A percentile compares a stretch with the other conserved stretches of the same genome.
Evolutionary conservation across 2,113 vertebrate species (phyloP).

Genomic region (Hirundichthys speculiger): DNA sequence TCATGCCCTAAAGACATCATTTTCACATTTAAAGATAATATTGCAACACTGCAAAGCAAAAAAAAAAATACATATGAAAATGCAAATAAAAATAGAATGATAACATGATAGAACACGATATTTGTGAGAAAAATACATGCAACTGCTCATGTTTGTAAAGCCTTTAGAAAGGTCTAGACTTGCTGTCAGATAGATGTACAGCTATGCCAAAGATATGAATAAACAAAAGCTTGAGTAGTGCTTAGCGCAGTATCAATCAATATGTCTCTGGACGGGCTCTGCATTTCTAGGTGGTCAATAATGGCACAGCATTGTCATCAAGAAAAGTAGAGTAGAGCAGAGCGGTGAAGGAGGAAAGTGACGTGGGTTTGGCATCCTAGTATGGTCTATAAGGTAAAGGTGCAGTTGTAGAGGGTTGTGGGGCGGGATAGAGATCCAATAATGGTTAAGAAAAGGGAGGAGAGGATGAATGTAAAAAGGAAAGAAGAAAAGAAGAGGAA

Average conservation of each 20-base stretch:
- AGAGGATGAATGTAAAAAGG: too few species aligned
- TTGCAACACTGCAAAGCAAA: too few species aligned
- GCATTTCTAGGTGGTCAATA: constrained; percentile 28
- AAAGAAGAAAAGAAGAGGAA: neutral
- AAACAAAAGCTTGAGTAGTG: neutral
- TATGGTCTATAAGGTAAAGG: neutral
- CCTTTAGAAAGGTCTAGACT: too few species aligned
- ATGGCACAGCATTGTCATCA: constrained; percentile 7
- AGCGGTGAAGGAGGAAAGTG: neutral
- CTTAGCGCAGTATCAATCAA: constrained; percentile 24
- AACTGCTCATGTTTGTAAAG: too few species aligned
- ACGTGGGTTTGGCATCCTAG: neutral
- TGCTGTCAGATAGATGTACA: too few species aligned
- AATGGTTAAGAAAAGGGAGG: neutral
- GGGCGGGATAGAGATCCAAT: neutral
- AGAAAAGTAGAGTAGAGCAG: constrained; percentile 6
- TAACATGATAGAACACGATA: too few species aligned
- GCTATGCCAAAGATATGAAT: too few species aligned
- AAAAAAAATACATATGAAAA: neutral
- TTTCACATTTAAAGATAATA: too few species aligned
- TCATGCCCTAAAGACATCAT: neutral
- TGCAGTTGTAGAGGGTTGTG: neutral
- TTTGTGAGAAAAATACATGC: too few species aligned
- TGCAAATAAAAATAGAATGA: neutral
- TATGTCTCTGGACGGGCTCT: constrained; percentile 34